phyloP scores from a whole-genome alignment of 1,140 invertebrate species.

The Anagrus nilaparvatae region DNA sequence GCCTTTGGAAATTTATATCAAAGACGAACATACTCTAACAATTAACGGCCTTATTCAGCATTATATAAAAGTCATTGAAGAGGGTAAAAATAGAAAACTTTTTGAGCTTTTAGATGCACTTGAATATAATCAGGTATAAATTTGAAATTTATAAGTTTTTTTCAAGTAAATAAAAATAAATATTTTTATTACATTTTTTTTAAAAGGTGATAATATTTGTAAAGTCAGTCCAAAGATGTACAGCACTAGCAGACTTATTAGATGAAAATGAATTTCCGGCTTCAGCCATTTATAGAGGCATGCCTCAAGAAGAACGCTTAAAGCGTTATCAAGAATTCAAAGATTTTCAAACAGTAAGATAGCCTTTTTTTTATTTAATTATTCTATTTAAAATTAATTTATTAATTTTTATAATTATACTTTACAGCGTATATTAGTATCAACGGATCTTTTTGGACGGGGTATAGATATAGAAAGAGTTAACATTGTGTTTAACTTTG shows the following conservation, averaged over 20 bases:
- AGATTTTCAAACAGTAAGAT: slow-evolving; percentile 87
- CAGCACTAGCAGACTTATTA: slow-evolving; percentile 84
- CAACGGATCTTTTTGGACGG: slow-evolving; percentile 95
- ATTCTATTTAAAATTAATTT: not conserved
- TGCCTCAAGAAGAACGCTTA: slow-evolving; percentile 94
- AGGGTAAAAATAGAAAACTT: slow-evolving; percentile 98
- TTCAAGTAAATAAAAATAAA: too few species aligned
- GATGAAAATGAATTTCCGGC: slow-evolving; percentile 98
- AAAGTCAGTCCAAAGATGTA: slow-evolving; percentile 93
- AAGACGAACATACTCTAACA: slow-evolving; percentile 98
- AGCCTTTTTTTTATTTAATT: not conserved
- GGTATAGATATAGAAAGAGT: slow-evolving; percentile 95
- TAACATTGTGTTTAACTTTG: slow-evolving; percentile 99
- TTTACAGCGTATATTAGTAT: slow-evolving; percentile 78
- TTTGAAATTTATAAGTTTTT: too few species aligned
- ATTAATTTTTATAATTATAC: too few species aligned
- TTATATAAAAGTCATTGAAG: slow-evolving; percentile 98
- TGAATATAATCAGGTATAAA: slow-evolving; percentile 98
- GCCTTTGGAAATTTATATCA: slow-evolving; percentile 99
- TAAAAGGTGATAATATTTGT: slow-evolving; percentile 92
- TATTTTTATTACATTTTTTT: not conserved
- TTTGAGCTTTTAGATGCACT: slow-evolving; percentile 97
- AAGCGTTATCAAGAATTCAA: slow-evolving; percentile 97
- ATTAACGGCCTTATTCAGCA: slow-evolving; percentile 98
- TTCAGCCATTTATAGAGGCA: slow-evolving; percentile 94